phyloP scores from a whole-genome alignment of 2,888 invertebrate species.

The Ophraella communa region DNA sequence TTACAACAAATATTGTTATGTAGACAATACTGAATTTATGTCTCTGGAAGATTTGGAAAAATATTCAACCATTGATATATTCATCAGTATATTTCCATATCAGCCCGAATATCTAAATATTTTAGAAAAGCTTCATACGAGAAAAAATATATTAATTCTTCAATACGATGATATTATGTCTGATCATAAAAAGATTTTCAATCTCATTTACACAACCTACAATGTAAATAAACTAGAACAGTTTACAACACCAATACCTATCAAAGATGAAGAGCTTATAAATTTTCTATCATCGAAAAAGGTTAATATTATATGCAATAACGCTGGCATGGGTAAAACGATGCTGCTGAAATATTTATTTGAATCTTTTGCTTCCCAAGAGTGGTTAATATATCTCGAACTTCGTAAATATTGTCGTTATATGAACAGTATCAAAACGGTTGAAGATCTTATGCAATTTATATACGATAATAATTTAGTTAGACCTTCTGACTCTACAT shows the following conservation, averaged over 20 bases:
- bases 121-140: background rate
- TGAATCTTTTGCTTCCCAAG: background rate
- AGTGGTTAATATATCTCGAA: constrained; percentile 24
- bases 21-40: too few relatives aligned
- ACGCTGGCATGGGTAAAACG: constrained; percentile 28
- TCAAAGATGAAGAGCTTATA: background rate
- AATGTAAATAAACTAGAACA: background rate
- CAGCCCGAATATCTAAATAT: background rate
- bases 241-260: background rate
- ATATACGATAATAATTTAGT: constrained; percentile 1
- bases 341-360: constrained; percentile 16
- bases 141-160: background rate
- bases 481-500: background rate
- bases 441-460: constrained; percentile 9
- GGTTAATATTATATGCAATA: constrained; percentile 30
- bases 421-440: constrained; percentile 3
- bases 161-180: background rate
- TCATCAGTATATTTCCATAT: background rate
- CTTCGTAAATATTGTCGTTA: background rate
- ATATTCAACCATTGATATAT: background rate
- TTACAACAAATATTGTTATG: background rate
- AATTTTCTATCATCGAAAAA: background rate
- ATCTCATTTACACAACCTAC: constrained; percentile 5
- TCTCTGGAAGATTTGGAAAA: background rate
- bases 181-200: background rate